A percentile compares a stretch with the other conserved stretches of the same genome.
Conservation (phyloP, 1,140 invertebrate genomes). For the Lordiphosa stackelbergi region DNA sequence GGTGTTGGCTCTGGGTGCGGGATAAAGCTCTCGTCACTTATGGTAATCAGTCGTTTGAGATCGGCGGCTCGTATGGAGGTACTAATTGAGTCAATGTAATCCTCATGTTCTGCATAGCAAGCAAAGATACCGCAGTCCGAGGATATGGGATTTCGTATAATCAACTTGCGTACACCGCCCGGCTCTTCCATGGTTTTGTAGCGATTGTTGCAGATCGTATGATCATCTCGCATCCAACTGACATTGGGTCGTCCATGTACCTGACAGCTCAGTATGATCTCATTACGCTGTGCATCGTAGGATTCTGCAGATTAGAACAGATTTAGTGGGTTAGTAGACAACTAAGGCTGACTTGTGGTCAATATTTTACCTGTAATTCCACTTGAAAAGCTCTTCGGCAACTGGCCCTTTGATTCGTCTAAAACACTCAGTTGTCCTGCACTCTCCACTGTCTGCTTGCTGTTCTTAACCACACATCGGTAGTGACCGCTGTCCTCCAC, state of each 20-base stretch:
- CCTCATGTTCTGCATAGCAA: constrained; percentile 80
- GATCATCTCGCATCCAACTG: constrained; percentile 83
- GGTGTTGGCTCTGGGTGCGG: constrained; percentile 1
- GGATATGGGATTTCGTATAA: constrained; percentile 80
- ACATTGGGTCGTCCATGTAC: constrained; percentile 81
- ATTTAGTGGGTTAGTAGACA: not conserved
- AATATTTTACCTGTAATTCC: constrained; percentile 5
- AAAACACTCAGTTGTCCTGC: constrained; percentile 81
- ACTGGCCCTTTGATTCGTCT: constrained; percentile 49
- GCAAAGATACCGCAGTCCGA: constrained; percentile 82
- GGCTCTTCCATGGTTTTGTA: constrained; percentile 79
- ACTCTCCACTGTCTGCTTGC: constrained; percentile 80
- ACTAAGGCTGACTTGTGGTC: not conserved
- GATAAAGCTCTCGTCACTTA: constrained; percentile 10
- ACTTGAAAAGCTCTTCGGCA: constrained; percentile 60
- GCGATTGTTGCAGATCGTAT: constrained; percentile 78
- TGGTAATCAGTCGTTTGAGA: constrained; percentile 56
- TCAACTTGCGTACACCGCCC: constrained; percentile 82
- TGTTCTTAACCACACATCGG: constrained; percentile 82
- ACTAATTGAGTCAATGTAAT: constrained; percentile 68
- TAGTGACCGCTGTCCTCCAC: constrained; percentile 68
- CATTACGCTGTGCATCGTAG: constrained; percentile 77
- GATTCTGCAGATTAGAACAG: constrained; percentile 61
- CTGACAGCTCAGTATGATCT: constrained; percentile 82
- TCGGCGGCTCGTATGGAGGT: constrained; percentile 51